These are phyloP conservation scores for Odontamblyopus rebecca DNA, from an alignment of 2,797 vertebrate genomes.

Conservation along the genomic window DNA sequence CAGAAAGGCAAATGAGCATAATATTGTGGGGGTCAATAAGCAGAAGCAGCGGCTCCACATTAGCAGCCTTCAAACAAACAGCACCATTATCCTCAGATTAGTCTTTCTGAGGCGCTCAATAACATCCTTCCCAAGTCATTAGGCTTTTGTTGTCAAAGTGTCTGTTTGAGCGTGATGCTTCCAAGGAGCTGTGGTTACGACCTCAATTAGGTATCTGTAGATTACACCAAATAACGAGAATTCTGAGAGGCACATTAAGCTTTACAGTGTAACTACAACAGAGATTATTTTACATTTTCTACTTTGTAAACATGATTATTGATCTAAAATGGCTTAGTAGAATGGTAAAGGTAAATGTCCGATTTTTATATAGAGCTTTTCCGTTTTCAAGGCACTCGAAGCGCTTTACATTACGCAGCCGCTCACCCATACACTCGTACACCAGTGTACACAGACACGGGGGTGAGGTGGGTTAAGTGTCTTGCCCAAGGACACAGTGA, in stretches of 20 bases:
- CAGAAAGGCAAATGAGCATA: not conserved
- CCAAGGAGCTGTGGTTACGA: not conserved
- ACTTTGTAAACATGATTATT: too few species aligned
- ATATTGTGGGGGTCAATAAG: slow-evolving; percentile 4
- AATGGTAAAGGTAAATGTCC: too few species aligned
- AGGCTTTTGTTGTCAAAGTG: slow-evolving; percentile 21
- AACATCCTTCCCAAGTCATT: slow-evolving; percentile 36
- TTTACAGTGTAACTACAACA: not conserved
- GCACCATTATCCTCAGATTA: slow-evolving; percentile 15
- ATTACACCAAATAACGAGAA: not conserved
- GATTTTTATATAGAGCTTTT: too few species aligned
- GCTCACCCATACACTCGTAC: too few species aligned
- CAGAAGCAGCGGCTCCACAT: slow-evolving; percentile 13
- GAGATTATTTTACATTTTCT: too few species aligned
- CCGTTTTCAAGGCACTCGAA: too few species aligned
- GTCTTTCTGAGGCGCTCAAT: slow-evolving; percentile 10
- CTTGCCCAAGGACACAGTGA: too few species aligned
- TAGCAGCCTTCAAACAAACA: slow-evolving; percentile 25
- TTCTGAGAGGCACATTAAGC: not conserved
- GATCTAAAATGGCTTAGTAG: too few species aligned
- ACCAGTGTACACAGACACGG: too few species aligned
- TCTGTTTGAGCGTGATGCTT: slow-evolving; percentile 30
- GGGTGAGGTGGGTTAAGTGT: too few species aligned
- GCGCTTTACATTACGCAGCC: too few species aligned
- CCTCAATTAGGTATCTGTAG: slow-evolving; percentile 16